Percentiles rank a stretch among this genome's conserved stretches.
Evolutionary conservation across 2,113 vertebrate genomes (phyloP).

Genomic region (Arothron firmamentum): DNA sequence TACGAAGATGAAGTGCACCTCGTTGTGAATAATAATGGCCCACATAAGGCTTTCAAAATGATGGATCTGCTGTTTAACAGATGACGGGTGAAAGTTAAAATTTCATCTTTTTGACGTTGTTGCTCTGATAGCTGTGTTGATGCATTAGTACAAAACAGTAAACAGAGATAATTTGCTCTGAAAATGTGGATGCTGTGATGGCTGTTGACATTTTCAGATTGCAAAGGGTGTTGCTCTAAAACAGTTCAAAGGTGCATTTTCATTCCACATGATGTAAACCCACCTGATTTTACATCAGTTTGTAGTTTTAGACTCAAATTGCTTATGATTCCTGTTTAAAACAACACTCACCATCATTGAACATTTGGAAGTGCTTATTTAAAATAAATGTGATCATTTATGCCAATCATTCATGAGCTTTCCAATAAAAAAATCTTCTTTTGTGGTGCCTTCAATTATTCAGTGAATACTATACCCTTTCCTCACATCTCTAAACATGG

Average conservation of each 20-base stretch:
- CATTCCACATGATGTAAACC: too few species aligned
- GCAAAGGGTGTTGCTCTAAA: too few species aligned
- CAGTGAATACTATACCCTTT: not conserved
- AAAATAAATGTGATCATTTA: too few species aligned
- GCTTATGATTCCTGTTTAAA: too few species aligned
- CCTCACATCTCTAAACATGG: not conserved
- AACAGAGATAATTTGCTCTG: slow-evolving; percentile 42
- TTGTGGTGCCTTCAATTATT: not conserved
- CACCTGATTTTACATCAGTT: too few species aligned
- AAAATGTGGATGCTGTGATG: too few species aligned
- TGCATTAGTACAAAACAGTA: slow-evolving; percentile 33
- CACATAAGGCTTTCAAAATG: slow-evolving; percentile 44
- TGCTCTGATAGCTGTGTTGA: slow-evolving; percentile 44
- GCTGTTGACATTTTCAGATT: too few species aligned
- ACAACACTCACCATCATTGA: too few species aligned
- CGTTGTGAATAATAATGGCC: slow-evolving; percentile 61
- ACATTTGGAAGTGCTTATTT: too few species aligned
- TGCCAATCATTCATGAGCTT: not conserved
- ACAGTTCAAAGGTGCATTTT: too few species aligned
- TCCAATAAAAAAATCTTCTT: not conserved
- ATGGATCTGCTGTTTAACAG: slow-evolving; percentile 48
- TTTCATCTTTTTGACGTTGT: slow-evolving; percentile 29
- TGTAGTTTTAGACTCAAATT: too few species aligned
- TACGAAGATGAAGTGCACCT: slow-evolving; percentile 53
- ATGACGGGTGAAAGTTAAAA: slow-evolving; percentile 54